Evolutionary conservation across 2,113 vertebrate species (phyloP), one percentile per base, ranked within the genome.

Genomic region (Chitala chitala): DNA sequence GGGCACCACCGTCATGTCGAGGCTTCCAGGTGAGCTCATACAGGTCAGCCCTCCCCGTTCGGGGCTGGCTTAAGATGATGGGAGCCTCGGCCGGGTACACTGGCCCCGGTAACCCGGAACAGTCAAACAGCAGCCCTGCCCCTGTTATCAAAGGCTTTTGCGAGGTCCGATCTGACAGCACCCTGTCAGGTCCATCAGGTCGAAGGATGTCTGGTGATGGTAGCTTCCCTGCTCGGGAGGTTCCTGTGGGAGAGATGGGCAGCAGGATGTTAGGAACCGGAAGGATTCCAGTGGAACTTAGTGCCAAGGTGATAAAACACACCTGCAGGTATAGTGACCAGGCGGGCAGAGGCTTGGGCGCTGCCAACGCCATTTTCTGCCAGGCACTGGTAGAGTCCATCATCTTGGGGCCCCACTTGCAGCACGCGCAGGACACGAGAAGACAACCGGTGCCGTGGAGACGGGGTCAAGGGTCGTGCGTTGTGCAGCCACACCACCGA

Each of bases 341-440:
- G 92, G 8, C 92, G 92, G 54, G 93, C 86, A 10, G 95, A 92
- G 0, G 93, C 95, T 56, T 99, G 96, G 0, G 96, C 92, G 0
- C 96, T 97, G 22, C 96, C 96, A 0, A 98, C 94, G 17, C 91
- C 93, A 0, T 99, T 99, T 86, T 98, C 95, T 0, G 94, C 96
- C 94, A 99, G 92, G 86, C 96, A 99, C 83, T 99, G 96, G 88
- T 99, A 99, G 64, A 99, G 90, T 0, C 96, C 96, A 0, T 96
- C 93, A 0, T 99, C 96, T 84, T 96, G 93, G 0, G 94, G 92
- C 69, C 94, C 94, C 73, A 95, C 92, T 0, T 90, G 92, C 75
- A 87, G 80, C 72, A 99, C 86, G 0, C 91, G 90, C 76, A 98
- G 87, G 0, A 81, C 76, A 2, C 83, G 81, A 1, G 86, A 75